A percentile compares a stretch with the other conserved stretches of the same genome.
These are phyloP conservation scores for Myodes glareolus DNA, from an alignment of 2,113 vertebrate species.

Conservation along the genomic window DNA sequence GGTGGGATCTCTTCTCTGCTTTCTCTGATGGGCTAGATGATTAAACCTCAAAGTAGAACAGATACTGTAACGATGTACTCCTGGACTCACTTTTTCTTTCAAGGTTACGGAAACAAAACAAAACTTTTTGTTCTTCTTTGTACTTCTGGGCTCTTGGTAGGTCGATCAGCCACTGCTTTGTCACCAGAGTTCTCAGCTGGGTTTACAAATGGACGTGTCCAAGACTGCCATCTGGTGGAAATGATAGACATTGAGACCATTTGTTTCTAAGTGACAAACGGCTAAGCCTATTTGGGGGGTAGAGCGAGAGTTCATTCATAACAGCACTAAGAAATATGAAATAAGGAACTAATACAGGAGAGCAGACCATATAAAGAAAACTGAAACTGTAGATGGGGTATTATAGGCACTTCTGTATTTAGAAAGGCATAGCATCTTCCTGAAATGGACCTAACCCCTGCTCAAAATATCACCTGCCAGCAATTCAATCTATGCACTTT, in stretches of 20 bases:
- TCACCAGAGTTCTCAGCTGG: conserved; percentile 36
- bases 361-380: background rate
- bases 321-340: conserved; percentile 43
- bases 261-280: conserved; percentile 3
- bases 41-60: conserved; percentile 71
- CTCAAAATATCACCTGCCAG: background rate
- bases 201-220: conserved; percentile 41
- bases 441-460: background rate
- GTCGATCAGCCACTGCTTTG: conserved; percentile 42
- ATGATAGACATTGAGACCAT: conserved; percentile 59
- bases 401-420: background rate
- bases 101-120: conserved; percentile 14
- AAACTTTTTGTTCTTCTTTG: conserved; percentile 52
- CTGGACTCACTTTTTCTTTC: conserved; percentile 42
- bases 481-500: background rate
- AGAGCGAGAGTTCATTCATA: background rate
- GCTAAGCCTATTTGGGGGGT: background rate
- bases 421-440: conserved; percentile 1
- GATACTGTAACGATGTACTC: conserved; percentile 49
- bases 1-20: conserved; percentile 7
- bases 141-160: conserved; percentile 60
- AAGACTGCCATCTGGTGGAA: conserved; percentile 80
- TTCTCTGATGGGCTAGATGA: conserved; percentile 39
- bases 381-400: background rate
- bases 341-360: background rate